Conservation (phyloP, 2,113 vertebrate species). For the Ornithorhynchus anatinus region DNA sequence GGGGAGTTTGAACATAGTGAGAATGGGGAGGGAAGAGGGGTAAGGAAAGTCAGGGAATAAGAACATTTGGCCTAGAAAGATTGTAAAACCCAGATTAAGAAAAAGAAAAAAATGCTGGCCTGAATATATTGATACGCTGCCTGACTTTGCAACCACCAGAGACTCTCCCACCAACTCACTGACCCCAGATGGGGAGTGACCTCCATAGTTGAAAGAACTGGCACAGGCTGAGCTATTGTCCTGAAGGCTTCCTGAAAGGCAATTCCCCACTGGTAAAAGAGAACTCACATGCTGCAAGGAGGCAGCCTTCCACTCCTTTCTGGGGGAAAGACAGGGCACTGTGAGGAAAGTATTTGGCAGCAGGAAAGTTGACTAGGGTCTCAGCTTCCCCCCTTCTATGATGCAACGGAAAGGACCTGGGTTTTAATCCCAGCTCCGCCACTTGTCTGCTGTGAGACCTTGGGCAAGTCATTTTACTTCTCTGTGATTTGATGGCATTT, state of each 20-base stretch:
- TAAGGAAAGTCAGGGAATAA: background rate
- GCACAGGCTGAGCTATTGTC: slow-evolving; percentile 42
- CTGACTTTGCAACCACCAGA: background rate
- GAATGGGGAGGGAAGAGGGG: background rate
- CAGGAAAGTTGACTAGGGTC: background rate
- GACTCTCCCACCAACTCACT: background rate
- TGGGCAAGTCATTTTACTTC: no score
- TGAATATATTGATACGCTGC: background rate
- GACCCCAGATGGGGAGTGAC: background rate
- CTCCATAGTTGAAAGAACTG: background rate
- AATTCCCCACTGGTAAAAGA: slow-evolving; percentile 37
- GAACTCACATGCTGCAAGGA: slow-evolving; percentile 17
- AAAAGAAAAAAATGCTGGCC: background rate
- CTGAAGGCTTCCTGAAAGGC: slow-evolving; percentile 46
- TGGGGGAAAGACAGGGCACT: no score
- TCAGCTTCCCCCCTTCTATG: background rate
- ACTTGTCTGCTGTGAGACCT: no score
- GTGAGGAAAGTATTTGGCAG: background rate
- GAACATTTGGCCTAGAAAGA: slow-evolving; percentile 8
- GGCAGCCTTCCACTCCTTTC: slow-evolving; percentile 36
- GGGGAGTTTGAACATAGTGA: slow-evolving; percentile 25
- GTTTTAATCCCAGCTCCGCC: no score
- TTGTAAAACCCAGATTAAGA: background rate
- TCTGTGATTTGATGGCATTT: no score
- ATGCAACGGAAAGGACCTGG: background rate